Percentiles rank a stretch among this genome's conserved stretches.
Evolutionary conservation across 1,140 invertebrate genomes (phyloP).

Genomic region (Cecropterus lyciades): DNA sequence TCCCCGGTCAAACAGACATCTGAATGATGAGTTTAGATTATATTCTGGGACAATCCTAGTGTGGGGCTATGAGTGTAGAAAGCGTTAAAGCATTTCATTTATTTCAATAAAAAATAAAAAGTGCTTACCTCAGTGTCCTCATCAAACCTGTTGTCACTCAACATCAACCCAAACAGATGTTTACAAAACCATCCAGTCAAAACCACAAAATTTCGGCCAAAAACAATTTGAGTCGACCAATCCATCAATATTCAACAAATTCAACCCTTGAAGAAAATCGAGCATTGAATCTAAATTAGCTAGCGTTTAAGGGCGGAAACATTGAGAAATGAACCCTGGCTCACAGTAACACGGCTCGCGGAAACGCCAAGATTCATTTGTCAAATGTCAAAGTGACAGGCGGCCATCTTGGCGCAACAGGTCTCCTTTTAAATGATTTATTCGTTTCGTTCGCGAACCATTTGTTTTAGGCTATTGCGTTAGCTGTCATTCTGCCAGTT

Average conservation of each 20-base stretch:
- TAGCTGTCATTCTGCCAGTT: not conserved
- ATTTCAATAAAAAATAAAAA: no score
- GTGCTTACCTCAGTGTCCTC: no score
- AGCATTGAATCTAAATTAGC: constrained; percentile 25
- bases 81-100: no score
- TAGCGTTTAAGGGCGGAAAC: constrained; percentile 13
- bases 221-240: constrained; percentile 21
- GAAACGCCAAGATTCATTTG: constrained; percentile 25
- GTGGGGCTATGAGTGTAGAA: no score
- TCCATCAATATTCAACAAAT: constrained; percentile 26
- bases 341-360: constrained; percentile 5
- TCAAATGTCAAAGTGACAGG: constrained; percentile 36
- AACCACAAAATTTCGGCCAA: not conserved
- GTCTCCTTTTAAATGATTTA: constrained; percentile 28
- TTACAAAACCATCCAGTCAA: no score
- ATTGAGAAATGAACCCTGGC: constrained; percentile 11
- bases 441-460: constrained; percentile 15
- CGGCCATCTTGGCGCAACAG: constrained; percentile 35
- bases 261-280: constrained; percentile 25
- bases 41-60: no score
- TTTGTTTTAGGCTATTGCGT: constrained; percentile 12
- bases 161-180: no score
- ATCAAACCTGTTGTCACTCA: no score
- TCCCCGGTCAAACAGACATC: no score
- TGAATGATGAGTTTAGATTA: no score